Conservation (phyloP, 2,888 invertebrate genomes). For the Cryptus viduatorius region DNA sequence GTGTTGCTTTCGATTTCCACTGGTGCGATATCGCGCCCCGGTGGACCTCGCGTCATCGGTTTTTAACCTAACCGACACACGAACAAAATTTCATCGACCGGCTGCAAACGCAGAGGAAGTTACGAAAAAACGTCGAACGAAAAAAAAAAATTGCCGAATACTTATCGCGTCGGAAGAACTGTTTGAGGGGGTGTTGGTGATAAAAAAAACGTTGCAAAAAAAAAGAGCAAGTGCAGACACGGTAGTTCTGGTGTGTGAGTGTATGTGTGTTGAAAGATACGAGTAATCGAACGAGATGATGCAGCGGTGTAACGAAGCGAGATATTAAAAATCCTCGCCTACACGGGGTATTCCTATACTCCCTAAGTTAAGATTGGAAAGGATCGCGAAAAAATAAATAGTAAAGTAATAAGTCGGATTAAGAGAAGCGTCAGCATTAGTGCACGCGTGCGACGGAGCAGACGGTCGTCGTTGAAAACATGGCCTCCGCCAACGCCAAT, state of each 20-base stretch:
- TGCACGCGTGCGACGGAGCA: conserved; percentile 20
- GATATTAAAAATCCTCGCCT: conserved; percentile 7
- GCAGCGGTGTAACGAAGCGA: conserved; percentile 29
- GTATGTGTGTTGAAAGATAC: background rate
- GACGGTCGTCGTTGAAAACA: conserved; percentile 46
- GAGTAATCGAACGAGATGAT: conserved; percentile 3
- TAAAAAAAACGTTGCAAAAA: background rate
- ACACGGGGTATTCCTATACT: background rate
- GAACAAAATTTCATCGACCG: conserved; percentile 42
- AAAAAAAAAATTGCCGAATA: background rate
- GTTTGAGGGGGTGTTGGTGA: too few relatives aligned
- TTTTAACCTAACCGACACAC: conserved; percentile 36
- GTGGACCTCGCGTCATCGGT: conserved; percentile 25
- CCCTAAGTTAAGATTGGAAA: background rate
- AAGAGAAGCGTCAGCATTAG: background rate
- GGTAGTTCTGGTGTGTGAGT: background rate
- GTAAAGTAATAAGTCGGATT: background rate
- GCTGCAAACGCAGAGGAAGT: conserved; percentile 7
- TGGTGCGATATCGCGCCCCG: conserved; percentile 38
- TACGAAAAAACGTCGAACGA: background rate
- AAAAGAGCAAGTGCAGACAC: background rate
- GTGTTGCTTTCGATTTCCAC: conserved; percentile 68
- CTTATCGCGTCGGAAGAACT: too few relatives aligned
- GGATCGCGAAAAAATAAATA: background rate
- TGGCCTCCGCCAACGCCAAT: conserved; percentile 67